These are phyloP conservation scores for Chrysomela aeneicollis DNA, from an alignment of 2,888 invertebrate genomes.

Conservation along the genomic window DNA sequence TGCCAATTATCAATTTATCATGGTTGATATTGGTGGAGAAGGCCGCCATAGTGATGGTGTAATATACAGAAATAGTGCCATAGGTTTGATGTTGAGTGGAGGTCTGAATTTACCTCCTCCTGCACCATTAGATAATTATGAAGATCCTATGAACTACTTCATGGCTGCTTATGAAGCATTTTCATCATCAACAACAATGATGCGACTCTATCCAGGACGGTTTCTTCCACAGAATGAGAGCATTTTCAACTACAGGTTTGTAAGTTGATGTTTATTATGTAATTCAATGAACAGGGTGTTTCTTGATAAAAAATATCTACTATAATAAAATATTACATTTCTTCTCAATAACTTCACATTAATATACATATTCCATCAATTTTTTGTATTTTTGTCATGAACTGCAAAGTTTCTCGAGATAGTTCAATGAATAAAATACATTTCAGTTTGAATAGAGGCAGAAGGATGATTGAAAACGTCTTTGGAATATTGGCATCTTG, in stretches of 20 bases:
- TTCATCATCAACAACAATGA: constrained; percentile 5
- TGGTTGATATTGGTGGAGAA: constrained; percentile 6
- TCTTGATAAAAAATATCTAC: background rate
- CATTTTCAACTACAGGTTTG: constrained; percentile 10
- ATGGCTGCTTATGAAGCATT: constrained; percentile 1
- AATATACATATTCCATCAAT: background rate
- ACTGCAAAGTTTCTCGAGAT: background rate
- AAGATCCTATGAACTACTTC: background rate
- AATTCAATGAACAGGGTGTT: background rate
- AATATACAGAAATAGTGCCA: constrained; percentile 1
- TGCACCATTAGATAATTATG: constrained; percentile 9
- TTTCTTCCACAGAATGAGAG: constrained; percentile 6
- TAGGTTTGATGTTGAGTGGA: background rate
- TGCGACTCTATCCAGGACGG: background rate
- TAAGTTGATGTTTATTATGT: background rate
- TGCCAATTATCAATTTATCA: constrained; percentile 4
- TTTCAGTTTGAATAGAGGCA: background rate
- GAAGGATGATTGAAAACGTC: constrained; percentile 1
- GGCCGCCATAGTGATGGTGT: constrained; percentile 9
- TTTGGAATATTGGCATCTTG: background rate
- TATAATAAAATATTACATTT: background rate
- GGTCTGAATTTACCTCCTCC: background rate
- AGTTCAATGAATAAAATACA: background rate
- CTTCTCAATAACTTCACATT: background rate
- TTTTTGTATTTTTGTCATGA: background rate